Percentiles rank a stretch among this genome's conserved stretches.
Conservation (phyloP, 2,888 invertebrate genomes). For the Heteromyza rotundicornis region DNA sequence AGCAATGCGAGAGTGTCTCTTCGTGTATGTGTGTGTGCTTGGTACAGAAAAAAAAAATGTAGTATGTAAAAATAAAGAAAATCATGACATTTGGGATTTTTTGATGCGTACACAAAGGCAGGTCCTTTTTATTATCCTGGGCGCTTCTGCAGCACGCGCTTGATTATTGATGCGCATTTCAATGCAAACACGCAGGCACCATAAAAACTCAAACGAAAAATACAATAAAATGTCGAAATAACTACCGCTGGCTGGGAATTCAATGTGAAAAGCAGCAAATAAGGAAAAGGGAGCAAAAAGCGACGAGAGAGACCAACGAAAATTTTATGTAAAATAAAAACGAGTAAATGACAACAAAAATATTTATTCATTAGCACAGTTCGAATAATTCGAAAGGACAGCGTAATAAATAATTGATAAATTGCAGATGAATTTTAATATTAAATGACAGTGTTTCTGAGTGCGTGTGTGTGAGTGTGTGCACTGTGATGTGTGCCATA, state of each 20-base stretch:
- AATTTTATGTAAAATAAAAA: background rate
- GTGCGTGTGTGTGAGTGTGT: slow-evolving; percentile 19
- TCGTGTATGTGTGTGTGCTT: too few relatives aligned
- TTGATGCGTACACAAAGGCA: slow-evolving; percentile 3
- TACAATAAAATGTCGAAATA: background rate
- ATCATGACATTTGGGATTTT: slow-evolving; percentile 18
- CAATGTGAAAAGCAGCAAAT: too few relatives aligned
- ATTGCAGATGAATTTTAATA: slow-evolving; percentile 60
- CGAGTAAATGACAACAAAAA: background rate
- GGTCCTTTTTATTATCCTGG: slow-evolving; percentile 7
- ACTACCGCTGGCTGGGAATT: too few relatives aligned
- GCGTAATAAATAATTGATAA: slow-evolving; percentile 59
- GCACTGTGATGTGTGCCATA: slow-evolving; percentile 11
- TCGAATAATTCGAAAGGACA: slow-evolving; percentile 34
- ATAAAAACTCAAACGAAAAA: background rate
- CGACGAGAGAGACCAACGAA: background rate
- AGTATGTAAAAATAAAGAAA: slow-evolving; percentile 1
- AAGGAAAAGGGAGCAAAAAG: too few relatives aligned
- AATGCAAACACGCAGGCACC: background rate
- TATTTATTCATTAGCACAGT: background rate
- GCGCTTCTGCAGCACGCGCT: background rate
- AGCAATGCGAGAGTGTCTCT: too few relatives aligned
- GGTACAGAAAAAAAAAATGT: background rate
- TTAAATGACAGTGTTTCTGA: slow-evolving; percentile 45
- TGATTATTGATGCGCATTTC: background rate